Percentiles rank a stretch among this genome's conserved stretches.
These are phyloP conservation scores for Ceratotherium simum DNA, from an alignment of 2,113 vertebrate species.

Conservation along the genomic window DNA sequence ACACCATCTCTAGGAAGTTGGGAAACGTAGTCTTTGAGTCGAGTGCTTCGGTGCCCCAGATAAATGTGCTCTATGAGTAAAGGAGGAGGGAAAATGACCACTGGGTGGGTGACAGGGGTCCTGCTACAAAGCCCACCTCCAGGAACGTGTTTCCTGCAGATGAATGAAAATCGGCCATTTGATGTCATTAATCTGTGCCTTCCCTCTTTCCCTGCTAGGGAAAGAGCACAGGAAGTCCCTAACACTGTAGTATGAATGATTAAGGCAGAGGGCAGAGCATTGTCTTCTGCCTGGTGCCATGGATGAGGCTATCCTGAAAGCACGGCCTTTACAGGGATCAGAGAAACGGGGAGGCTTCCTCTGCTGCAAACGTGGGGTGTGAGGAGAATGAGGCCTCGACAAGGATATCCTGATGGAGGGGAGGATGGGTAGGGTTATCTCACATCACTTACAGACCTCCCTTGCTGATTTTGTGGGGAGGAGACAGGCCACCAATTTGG, in stretches of 20 bases:
- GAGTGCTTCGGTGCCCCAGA: not conserved
- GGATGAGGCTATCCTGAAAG: not conserved
- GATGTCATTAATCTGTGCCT: not conserved
- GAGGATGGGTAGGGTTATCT: not conserved
- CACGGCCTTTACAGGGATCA: not conserved
- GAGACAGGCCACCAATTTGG: conserved; percentile 25
- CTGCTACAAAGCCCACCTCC: not conserved
- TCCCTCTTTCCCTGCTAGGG: not conserved
- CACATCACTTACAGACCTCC: not conserved
- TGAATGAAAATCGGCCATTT: not conserved
- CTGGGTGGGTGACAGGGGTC: no score
- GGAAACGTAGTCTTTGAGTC: not conserved
- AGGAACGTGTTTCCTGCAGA: not conserved
- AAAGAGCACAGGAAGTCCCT: not conserved
- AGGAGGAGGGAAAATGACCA: not conserved
- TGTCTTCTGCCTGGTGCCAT: not conserved
- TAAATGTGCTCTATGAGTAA: not conserved
- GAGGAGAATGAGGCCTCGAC: not conserved
- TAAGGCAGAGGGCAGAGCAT: not conserved
- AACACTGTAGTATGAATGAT: not conserved
- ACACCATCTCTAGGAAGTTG: not conserved
- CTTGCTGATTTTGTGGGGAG: conserved; percentile 10
- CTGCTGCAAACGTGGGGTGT: not conserved
- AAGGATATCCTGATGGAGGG: not conserved
- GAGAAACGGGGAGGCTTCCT: not conserved